Conservation (phyloP, 2,797 vertebrate genomes). For the Myotis planiceps region DNA sequence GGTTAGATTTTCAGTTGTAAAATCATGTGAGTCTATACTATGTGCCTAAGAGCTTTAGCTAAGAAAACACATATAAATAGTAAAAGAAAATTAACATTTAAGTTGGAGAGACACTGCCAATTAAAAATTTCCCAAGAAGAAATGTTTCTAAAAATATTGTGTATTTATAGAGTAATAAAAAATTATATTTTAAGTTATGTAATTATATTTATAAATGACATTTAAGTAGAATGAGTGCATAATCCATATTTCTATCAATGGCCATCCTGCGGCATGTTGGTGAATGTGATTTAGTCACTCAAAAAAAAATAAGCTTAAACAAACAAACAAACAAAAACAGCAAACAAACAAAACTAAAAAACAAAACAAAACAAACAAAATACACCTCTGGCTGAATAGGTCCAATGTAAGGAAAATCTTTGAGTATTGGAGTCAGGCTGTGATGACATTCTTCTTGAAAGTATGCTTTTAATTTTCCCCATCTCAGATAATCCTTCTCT, state of each 20-base stretch:
- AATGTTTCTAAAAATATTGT: not conserved
- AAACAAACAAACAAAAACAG: not conserved
- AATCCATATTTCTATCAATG: not conserved
- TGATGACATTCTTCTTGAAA: not conserved
- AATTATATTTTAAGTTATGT: not conserved
- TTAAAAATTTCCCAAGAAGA: not conserved
- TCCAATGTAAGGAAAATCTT: not conserved
- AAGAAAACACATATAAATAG: not conserved
- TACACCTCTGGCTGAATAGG: not conserved
- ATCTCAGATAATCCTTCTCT: not conserved
- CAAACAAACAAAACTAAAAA: not conserved
- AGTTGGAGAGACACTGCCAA: not conserved
- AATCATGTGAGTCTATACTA: not conserved
- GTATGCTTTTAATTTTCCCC: not conserved
- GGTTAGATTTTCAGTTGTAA: not conserved
- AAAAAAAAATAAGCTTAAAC: not conserved
- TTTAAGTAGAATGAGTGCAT: not conserved
- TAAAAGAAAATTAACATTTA: not conserved
- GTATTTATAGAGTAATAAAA: not conserved
- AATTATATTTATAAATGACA: not conserved
- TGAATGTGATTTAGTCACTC: not conserved
- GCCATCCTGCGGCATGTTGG: not conserved
- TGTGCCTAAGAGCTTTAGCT: not conserved
- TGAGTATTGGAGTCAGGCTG: not conserved
- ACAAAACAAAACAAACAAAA: not conserved